Percentiles rank a stretch among this genome's conserved stretches.
Conservation (phyloP, 2,888 invertebrate genomes). For the Hydraecia micacea region DNA sequence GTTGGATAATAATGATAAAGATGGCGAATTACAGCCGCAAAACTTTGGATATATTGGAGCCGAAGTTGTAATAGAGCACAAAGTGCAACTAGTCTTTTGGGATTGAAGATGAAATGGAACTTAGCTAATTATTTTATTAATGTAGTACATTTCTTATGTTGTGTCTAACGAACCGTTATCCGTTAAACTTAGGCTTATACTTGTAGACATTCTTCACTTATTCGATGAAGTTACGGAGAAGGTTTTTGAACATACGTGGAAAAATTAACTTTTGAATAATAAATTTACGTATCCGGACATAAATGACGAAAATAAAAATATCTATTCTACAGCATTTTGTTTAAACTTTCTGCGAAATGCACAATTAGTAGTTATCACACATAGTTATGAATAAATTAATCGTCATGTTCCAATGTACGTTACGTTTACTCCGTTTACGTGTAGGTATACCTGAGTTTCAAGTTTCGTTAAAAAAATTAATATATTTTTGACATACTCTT, state of each 20-base stretch:
- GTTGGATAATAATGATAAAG: conserved; percentile 18
- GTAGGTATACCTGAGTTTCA: background rate
- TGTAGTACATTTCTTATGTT: background rate
- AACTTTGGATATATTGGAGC: conserved; percentile 34
- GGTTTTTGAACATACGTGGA: background rate
- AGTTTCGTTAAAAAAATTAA: background rate
- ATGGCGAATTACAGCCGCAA: conserved; percentile 7
- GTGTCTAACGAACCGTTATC: background rate
- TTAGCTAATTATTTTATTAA: conserved; percentile 25
- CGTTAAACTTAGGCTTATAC: conserved; percentile 2
- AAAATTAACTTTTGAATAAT: background rate
- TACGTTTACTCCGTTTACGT: background rate
- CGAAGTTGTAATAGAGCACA: conserved; percentile 30
- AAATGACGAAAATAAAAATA: background rate
- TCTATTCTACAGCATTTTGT: background rate
- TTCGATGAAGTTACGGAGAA: background rate
- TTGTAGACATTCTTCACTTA: background rate
- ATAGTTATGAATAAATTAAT: background rate
- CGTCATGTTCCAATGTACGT: background rate
- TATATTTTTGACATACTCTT: background rate
- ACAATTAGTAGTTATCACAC: background rate
- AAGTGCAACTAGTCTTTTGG: conserved; percentile 29
- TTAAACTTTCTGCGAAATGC: too few species aligned
- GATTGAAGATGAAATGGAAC: conserved; percentile 24
- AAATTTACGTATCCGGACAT: background rate